Base-by-base conservation (phyloP, 2,888 invertebrate species). In the Lysandra coridon region DNA sequence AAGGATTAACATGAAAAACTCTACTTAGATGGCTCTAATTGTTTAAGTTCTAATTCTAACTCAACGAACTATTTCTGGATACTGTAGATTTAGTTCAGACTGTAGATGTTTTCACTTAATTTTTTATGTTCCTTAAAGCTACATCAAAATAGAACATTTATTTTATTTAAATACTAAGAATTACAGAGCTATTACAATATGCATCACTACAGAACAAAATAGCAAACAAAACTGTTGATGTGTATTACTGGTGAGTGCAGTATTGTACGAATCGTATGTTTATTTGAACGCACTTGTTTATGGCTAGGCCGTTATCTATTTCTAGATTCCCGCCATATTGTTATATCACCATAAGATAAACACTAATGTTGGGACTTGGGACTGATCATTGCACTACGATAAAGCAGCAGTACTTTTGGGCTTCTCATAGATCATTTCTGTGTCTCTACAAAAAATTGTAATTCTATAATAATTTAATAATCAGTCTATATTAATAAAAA, bases 301-400 rank as follows among this genome's bases (percentile, higher is more conserved):
- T 73, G 64, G 79, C 80, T 78, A 80, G 80, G 80, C 81, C 79
- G 82, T 83, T 80, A 81, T 78, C 73, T 80, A 80, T 78, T 79
- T 82, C 82, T 82, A 82, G 81, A 81, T 82, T 80, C 82, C 81
- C 80, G 82, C 82, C 83, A 83, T 82, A 86, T 85, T 88, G 87
- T 89, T 89, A 87, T 87, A 88, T 88, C 85, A 88, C 87, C 85
- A 85, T 17, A 30, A 80, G 81, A 89, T 88, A 88, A 88, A 86
- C 53, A 53, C 87, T 87, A 85, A 85, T 88, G 87, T 90, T 90
- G 89, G 3, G 37, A 37, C 37, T 37, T 37, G 37, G 87, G 88
- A 88, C 87, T 88, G 83, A 86, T 87, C 87, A 64, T 30, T 64
- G 12, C 4, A 23, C 10, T 23, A 30, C 3, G 10, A 23, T 64